Percentiles rank a stretch among this genome's conserved stretches.
Conservation (phyloP, 1,140 invertebrate genomes). For the Helicoverpa zea region DNA sequence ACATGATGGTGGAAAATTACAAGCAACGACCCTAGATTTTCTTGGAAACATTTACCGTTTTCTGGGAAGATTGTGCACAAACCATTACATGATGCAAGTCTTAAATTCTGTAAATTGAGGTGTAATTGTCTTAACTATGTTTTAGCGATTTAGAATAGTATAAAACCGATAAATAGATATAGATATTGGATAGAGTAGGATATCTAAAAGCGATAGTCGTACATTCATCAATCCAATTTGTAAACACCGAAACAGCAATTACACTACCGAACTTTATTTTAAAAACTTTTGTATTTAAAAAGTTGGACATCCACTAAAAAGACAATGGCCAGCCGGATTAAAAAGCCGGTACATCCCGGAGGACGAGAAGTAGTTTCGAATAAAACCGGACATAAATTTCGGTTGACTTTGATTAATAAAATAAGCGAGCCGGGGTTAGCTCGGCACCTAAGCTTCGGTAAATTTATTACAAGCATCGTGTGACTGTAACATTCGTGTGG, state of each 20-base stretch:
- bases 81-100: too few species aligned
- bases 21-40: too few species aligned
- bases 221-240: too few species aligned
- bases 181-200: too few species aligned
- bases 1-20: neutral
- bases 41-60: too few species aligned
- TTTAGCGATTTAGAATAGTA: too few species aligned
- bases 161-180: too few species aligned
- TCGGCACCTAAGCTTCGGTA: neutral
- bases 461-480: conserved; percentile 27
- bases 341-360: conserved; percentile 10
- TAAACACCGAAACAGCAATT: too few species aligned
- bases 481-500: neutral
- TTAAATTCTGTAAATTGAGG: too few species aligned
- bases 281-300: conserved; percentile 5
- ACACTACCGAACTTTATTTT: neutral
- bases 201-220: too few species aligned
- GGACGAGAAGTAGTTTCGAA: conserved; percentile 36
- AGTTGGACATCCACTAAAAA: conserved; percentile 26
- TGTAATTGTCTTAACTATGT: too few species aligned
- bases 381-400: conserved; percentile 40
- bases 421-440: conserved; percentile 9
- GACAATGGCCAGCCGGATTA: conserved; percentile 8
- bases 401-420: conserved; percentile 45
- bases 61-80: too few species aligned